Percentiles rank a stretch among this genome's conserved stretches.
Evolutionary conservation across 2,888 invertebrate species (phyloP).

Genomic region (Phortica magna): DNA sequence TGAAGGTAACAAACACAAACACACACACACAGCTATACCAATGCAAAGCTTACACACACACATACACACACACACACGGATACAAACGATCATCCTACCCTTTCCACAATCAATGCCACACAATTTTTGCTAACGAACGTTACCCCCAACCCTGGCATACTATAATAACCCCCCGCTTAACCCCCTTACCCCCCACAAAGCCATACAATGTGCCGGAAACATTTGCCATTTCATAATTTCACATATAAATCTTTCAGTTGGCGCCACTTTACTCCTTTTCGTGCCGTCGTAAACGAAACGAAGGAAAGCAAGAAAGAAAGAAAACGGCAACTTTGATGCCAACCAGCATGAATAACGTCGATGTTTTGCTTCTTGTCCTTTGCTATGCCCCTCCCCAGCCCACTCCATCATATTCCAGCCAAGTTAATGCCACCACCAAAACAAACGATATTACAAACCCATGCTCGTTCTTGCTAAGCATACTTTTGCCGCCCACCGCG

Average conservation of each 20-base stretch:
- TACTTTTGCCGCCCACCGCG: neutral
- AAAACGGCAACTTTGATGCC: conserved; percentile 40
- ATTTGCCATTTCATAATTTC: conserved; percentile 65
- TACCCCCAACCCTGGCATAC: too few relatives aligned
- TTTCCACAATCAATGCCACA: neutral
- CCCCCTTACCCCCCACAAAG: too few relatives aligned
- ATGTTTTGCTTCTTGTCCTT: conserved; percentile 63
- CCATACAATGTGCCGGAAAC: conserved; percentile 36
- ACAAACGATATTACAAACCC: neutral
- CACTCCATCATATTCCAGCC: neutral
- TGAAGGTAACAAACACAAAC: conserved; percentile 52
- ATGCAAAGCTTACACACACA: neutral
- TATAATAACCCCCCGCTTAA: neutral
- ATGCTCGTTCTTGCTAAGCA: neutral
- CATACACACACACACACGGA: conserved; percentile 24
- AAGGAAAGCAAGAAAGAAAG: too few relatives aligned
- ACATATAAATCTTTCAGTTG: conserved; percentile 61
- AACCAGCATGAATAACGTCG: conserved; percentile 54
- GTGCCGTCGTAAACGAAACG: conserved; percentile 15
- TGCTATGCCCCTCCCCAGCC: conserved; percentile 44
- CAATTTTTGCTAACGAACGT: neutral
- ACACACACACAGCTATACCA: neutral
- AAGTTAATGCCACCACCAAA: neutral
- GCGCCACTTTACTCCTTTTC: conserved; percentile 66
- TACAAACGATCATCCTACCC: conserved; percentile 7